Evolutionary conservation across 2,113 vertebrate genomes (phyloP).

Genomic region (Columba janthina): DNA sequence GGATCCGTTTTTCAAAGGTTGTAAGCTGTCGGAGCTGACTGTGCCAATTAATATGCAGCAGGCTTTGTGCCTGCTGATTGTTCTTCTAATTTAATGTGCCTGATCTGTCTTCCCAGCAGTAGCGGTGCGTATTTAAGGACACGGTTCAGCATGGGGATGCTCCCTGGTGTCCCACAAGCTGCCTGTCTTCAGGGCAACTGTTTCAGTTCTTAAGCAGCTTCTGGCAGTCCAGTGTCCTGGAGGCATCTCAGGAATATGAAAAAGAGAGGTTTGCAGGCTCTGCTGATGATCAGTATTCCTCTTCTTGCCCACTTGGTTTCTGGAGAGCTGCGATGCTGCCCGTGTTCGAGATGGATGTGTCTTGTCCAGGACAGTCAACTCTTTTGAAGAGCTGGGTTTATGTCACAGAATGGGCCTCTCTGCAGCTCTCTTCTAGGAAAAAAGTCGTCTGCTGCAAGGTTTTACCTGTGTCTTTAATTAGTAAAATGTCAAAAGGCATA

Average conservation of each 20-base stretch:
- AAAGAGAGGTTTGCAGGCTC: neutral
- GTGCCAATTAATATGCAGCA: neutral
- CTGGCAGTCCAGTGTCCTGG: fast-evolving
- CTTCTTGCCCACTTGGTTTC: fast-evolving
- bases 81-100: neutral
- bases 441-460: too few relatives aligned
- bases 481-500: too few relatives aligned
- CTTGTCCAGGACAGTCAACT: too few relatives aligned
- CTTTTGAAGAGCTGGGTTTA: too few relatives aligned
- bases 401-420: too few relatives aligned
- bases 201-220: neutral
- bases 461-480: too few relatives aligned
- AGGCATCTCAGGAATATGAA: neutral
- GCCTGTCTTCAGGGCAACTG: neutral
- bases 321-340: neutral
- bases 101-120: neutral
- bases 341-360: too few relatives aligned
- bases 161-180: neutral
- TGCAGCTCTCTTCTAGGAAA: too few relatives aligned
- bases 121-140: neutral
- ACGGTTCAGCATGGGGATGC: neutral
- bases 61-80: conserved; percentile 21
- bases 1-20: neutral
- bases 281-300: neutral
- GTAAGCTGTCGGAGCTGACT: neutral